Evolutionary conservation across 2,113 vertebrate genomes (phyloP).

Genomic region (Panurus biarmicus): DNA sequence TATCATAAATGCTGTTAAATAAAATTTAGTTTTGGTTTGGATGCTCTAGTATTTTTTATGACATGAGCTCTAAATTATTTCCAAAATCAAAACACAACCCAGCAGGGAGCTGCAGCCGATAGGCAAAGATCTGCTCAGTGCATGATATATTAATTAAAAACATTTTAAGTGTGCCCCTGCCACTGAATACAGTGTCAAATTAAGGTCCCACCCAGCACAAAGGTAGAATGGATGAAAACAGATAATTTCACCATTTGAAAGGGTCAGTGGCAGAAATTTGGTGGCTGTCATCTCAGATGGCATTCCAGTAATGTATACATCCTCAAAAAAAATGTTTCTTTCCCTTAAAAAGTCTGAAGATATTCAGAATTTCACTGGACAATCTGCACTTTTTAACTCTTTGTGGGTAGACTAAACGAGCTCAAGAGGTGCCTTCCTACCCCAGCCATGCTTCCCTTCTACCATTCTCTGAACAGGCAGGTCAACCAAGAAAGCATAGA

Average conservation of each 20-base stretch:
- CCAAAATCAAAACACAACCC: neutral
- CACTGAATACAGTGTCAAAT: slow-evolving; percentile 12
- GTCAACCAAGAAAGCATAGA: neutral
- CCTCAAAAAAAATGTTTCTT: neutral
- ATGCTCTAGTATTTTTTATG: neutral
- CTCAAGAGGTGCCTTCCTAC: neutral
- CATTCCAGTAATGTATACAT: neutral
- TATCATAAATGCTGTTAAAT: neutral
- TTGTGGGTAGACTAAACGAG: neutral
- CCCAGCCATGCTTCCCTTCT: neutral
- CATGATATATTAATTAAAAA: slow-evolving; percentile 47
- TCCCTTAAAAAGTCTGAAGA: neutral
- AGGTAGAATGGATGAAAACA: neutral
- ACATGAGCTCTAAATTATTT: neutral
- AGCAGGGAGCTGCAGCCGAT: slow-evolving; percentile 22
- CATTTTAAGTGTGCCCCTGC: neutral
- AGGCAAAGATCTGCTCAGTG: slow-evolving; percentile 21
- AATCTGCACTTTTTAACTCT: neutral
- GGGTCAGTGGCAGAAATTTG: neutral
- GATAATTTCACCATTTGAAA: neutral
- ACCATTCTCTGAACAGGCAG: neutral
- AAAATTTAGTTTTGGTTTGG: neutral
- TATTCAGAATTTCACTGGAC: neutral
- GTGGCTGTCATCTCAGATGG: neutral
- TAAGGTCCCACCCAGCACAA: neutral